Conservation (phyloP, 2,113 vertebrate genomes). For the Myodes glareolus region DNA sequence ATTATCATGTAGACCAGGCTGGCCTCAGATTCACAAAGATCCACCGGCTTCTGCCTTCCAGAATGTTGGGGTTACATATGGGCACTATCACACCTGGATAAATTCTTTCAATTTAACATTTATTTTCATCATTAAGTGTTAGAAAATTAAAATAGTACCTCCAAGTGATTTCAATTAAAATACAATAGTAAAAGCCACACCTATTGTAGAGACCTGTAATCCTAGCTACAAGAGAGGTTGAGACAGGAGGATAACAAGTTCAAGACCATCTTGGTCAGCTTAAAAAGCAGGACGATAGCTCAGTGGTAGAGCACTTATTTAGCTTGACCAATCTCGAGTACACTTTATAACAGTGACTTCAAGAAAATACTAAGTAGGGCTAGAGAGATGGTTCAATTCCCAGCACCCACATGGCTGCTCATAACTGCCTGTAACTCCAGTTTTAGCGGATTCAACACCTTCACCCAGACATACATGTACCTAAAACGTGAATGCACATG, state of each 20-base stretch:
- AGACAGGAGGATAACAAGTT: background rate
- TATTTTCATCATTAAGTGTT: constrained; percentile 28
- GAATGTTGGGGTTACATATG: background rate
- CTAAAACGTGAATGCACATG: background rate
- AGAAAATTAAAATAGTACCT: background rate
- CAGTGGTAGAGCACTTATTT: background rate
- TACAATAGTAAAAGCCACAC: background rate
- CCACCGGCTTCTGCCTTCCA: background rate
- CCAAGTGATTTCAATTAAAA: constrained; percentile 20
- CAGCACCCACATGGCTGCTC: background rate
- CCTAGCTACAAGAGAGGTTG: background rate
- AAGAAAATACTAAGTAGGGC: constrained; percentile 33
- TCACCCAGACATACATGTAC: background rate
- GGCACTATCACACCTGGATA: background rate
- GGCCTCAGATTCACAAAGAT: background rate
- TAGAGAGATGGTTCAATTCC: background rate
- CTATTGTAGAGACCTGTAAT: background rate
- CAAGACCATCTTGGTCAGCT: background rate
- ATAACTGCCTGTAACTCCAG: background rate
- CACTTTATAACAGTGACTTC: background rate
- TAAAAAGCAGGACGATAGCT: background rate
- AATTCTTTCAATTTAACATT: background rate
- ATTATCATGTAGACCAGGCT: background rate
- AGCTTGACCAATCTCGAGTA: background rate
- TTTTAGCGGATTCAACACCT: background rate